Percentiles rank a stretch among this genome's conserved stretches.
phyloP scores from a whole-genome alignment of 2,888 invertebrate genomes.

The Carpatolechia fugitivella region DNA sequence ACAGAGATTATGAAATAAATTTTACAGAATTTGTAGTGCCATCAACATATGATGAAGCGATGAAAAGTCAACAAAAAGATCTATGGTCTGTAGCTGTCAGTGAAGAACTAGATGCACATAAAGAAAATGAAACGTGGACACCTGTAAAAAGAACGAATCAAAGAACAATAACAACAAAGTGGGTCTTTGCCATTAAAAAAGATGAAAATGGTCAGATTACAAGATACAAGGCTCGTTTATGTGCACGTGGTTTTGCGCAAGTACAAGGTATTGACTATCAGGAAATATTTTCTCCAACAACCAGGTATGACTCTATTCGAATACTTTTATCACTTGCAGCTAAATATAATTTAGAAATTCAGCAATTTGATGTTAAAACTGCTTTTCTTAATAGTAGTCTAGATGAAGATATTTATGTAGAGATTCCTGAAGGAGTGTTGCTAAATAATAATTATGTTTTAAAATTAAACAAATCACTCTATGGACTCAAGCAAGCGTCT shows the following conservation, averaged over 20 bases:
- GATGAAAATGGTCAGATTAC: conserved; percentile 20
- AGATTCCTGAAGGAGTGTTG: conserved; percentile 25
- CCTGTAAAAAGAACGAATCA: conserved; percentile 17
- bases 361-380: conserved; percentile 30
- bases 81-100: conserved; percentile 25
- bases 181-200: conserved; percentile 30
- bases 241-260: conserved; percentile 27
- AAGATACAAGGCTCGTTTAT: conserved; percentile 26
- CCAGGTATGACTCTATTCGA: conserved; percentile 25
- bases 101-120: conserved; percentile 25
- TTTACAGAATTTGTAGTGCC: conserved; percentile 22
- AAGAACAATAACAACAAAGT: conserved; percentile 27
- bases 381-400: conserved; percentile 29
- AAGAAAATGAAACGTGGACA: conserved; percentile 30
- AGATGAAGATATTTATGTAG: conserved; percentile 27
- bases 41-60: conserved; percentile 27
- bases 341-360: conserved; percentile 13
- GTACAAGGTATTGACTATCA: conserved; percentile 24
- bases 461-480: conserved; percentile 30
- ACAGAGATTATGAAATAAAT: conserved; percentile 15
- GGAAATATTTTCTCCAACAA: conserved; percentile 26
- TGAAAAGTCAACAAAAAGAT: conserved; percentile 20
- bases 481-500: conserved; percentile 32
- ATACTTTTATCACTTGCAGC: conserved; percentile 23
- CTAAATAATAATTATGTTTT: conserved; percentile 5